These are phyloP conservation scores for Glyphotaelius pellucidus DNA, from an alignment of 2,888 invertebrate genomes.

Conservation along the genomic window DNA sequence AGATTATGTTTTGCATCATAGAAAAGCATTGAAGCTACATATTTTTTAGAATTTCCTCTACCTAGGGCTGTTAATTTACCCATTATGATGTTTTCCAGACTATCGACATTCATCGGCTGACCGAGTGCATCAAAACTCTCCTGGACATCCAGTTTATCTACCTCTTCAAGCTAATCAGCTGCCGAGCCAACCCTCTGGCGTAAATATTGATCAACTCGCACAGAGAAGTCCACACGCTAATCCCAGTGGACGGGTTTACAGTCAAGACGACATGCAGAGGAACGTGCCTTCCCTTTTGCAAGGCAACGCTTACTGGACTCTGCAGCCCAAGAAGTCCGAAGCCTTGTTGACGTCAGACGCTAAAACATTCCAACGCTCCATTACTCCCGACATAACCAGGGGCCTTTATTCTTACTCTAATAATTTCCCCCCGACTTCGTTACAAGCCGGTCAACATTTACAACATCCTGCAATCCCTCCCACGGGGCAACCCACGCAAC, in stretches of 20 bases:
- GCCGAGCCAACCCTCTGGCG: background rate
- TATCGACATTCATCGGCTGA: slow-evolving; percentile 83
- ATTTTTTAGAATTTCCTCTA: background rate
- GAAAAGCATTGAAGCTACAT: background rate
- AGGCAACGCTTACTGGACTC: slow-evolving; percentile 79
- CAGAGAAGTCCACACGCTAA: slow-evolving; percentile 64
- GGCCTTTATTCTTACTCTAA: slow-evolving; percentile 46
- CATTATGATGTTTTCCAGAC: slow-evolving; percentile 72
- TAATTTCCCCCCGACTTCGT: slow-evolving; percentile 3
- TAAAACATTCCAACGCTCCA: slow-evolving; percentile 63
- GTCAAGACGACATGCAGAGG: slow-evolving; percentile 47
- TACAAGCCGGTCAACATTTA: background rate
- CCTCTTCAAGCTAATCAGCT: slow-evolving; percentile 67
- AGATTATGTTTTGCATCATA: background rate
- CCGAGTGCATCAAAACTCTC: slow-evolving; percentile 72
- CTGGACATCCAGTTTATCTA: slow-evolving; percentile 69
- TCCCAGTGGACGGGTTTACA: slow-evolving; percentile 64
- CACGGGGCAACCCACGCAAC: background rate
- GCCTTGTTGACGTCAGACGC: slow-evolving; percentile 67
- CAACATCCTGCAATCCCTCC: background rate
- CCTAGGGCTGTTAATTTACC: background rate
- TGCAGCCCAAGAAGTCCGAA: slow-evolving; percentile 73
- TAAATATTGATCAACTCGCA: background rate
- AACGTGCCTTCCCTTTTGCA: slow-evolving; percentile 67
- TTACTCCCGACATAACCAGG: slow-evolving; percentile 60